Percentiles rank a stretch among this genome's conserved stretches.
Conservation (phyloP, 37 sponge, comb jelly and placozoan species). For the Diacarnus erythraeanus region DNA sequence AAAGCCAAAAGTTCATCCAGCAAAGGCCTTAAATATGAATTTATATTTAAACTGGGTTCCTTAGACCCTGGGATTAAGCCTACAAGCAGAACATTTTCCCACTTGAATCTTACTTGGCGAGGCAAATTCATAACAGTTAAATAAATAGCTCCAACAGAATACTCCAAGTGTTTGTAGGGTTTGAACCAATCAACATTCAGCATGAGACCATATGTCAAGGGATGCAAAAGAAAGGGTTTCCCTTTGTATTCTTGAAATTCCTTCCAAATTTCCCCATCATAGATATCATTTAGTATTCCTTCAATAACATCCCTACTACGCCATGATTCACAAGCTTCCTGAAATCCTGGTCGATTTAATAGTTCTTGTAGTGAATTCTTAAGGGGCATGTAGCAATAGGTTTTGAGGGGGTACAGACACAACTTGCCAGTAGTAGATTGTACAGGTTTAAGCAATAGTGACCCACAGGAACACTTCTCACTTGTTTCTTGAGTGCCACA, state of each 20-base stretch:
- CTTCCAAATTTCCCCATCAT: conserved; percentile 36
- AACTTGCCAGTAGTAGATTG: background rate
- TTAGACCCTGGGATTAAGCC: too few species aligned
- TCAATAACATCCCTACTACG: conserved; percentile 1
- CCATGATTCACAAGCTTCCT: conserved; percentile 46
- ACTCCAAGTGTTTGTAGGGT: too few species aligned
- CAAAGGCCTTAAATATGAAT: too few species aligned
- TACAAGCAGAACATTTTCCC: too few species aligned
- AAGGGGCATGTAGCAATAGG: background rate
- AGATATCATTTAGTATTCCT: conserved; percentile 5
- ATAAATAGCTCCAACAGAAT: too few species aligned
- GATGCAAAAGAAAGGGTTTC: conserved; percentile 3
- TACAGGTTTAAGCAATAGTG: background rate
- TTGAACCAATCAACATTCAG: too few species aligned
- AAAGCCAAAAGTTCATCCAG: too few species aligned
- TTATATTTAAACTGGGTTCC: too few species aligned
- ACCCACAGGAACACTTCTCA: too few species aligned
- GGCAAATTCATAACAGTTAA: too few species aligned
- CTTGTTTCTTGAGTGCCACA: too few species aligned
- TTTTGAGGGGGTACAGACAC: background rate
- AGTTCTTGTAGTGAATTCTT: conserved; percentile 18
- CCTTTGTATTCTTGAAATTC: background rate
- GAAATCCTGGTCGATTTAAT: conserved; percentile 15
- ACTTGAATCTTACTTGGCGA: too few species aligned
- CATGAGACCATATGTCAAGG: background rate